Percentiles rank a stretch among this genome's conserved stretches.
phyloP scores from a whole-genome alignment of 2,888 invertebrate genomes.

The Habroteleia sp. region DNA sequence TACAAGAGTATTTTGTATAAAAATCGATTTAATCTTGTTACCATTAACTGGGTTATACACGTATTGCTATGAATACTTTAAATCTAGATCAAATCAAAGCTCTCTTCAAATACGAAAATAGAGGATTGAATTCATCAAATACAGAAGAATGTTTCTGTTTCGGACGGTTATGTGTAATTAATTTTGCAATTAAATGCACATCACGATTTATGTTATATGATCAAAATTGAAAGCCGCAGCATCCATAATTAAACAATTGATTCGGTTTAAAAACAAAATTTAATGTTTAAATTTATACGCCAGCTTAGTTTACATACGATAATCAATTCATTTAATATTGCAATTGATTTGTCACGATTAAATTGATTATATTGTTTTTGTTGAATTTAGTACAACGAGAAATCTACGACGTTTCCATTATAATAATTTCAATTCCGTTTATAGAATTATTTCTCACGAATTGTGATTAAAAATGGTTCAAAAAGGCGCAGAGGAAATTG shows the following conservation, averaged over 20 bases:
- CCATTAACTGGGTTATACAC: conserved; percentile 55
- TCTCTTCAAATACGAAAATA: conserved; percentile 43
- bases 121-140: conserved; percentile 39
- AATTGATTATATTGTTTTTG: no score
- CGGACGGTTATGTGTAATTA: conserved; percentile 16
- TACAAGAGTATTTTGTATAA: conserved; percentile 47
- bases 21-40: conserved; percentile 56
- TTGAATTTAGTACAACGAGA: no score
- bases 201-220: conserved; percentile 16
- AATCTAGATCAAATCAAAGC: conserved; percentile 52
- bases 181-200: conserved; percentile 40
- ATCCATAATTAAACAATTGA: conserved; percentile 36
- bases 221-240: conserved; percentile 10
- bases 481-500: conserved; percentile 64
- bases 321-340: no score
- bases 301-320: no score
- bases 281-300: no score
- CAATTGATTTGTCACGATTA: no score
- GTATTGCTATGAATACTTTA: conserved; percentile 56
- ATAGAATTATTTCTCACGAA: conserved; percentile 13
- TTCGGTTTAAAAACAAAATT: conserved; percentile 6
- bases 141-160: conserved; percentile 42
- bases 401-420: not conserved
- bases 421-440: conserved; percentile 10
- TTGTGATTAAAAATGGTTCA: conserved; percentile 30